A percentile compares a stretch with the other conserved stretches of the same genome.
These are phyloP conservation scores for Zaprionus kolodkinae DNA, from an alignment of 1,140 invertebrate species.

Conservation along the genomic window DNA sequence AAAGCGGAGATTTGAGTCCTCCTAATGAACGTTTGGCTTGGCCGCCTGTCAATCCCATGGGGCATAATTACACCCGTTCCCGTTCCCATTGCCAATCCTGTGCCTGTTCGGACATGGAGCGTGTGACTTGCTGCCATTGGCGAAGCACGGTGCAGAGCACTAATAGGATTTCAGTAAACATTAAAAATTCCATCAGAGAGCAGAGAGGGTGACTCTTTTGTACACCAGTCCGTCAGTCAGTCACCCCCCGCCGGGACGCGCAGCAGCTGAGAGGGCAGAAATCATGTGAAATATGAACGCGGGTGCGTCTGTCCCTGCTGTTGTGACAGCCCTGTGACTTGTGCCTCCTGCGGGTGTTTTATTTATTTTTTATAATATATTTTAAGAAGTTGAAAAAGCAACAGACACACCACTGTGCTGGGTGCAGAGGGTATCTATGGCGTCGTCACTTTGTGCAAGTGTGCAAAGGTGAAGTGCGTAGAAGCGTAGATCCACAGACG, in stretches of 20 bases:
- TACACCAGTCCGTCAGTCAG: slow-evolving; percentile 36
- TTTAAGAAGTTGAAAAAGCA: slow-evolving; percentile 6
- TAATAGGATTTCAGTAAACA: slow-evolving; percentile 76
- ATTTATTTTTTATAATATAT: slow-evolving; percentile 37
- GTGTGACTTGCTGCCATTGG: slow-evolving; percentile 14
- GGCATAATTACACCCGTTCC: neutral
- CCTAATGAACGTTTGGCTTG: slow-evolving; percentile 48
- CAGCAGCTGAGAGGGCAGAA: slow-evolving; percentile 46
- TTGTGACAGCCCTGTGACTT: slow-evolving; percentile 59
- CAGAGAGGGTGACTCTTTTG: slow-evolving; percentile 47
- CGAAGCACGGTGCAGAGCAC: slow-evolving; percentile 27
- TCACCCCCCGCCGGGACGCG: slow-evolving; percentile 40
- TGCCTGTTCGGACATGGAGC: neutral
- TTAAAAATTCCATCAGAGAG: slow-evolving; percentile 66
- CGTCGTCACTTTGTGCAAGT: neutral
- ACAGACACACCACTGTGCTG: slow-evolving; percentile 7
- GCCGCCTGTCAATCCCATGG: neutral
- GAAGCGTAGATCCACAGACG: slow-evolving; percentile 39
- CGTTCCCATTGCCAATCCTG: neutral
- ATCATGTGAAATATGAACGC: slow-evolving; percentile 60
- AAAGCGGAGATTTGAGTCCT: slow-evolving; percentile 54
- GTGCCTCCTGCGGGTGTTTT: slow-evolving; percentile 21
- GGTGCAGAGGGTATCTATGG: slow-evolving; percentile 30
- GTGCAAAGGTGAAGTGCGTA: neutral
- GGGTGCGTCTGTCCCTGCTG: slow-evolving; percentile 47